A percentile compares a stretch with the other conserved stretches of the same genome.
Conservation (phyloP, 1,140 invertebrate species). For the Trissolcus basalis region DNA sequence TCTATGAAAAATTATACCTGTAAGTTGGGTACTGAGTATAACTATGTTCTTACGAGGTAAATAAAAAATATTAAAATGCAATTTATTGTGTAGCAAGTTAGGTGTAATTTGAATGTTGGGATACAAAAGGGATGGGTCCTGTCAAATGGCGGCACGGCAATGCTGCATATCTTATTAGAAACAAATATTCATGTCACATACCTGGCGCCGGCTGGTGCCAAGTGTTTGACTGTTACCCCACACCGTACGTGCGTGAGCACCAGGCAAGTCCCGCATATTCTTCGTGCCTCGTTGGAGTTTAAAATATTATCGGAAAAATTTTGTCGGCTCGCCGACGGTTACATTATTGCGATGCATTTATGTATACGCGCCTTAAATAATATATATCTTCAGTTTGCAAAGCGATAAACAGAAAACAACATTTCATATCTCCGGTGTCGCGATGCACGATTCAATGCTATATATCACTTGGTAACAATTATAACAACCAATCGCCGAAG, state of each 20-base stretch:
- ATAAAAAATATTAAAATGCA: no score
- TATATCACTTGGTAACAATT: not conserved
- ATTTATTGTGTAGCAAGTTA: conserved; percentile 19
- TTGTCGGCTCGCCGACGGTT: conserved; percentile 52
- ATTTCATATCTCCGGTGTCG: conserved; percentile 3
- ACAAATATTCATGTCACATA: conserved; percentile 77
- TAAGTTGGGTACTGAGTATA: no score
- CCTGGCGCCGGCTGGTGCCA: conserved; percentile 75
- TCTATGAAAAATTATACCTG: no score
- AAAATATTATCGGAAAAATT: conserved; percentile 61
- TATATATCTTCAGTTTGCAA: conserved; percentile 28
- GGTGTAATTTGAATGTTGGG: conserved; percentile 58
- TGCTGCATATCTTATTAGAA: conserved; percentile 76
- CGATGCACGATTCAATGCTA: not conserved
- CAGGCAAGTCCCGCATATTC: conserved; percentile 57
- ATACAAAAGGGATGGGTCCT: conserved; percentile 22
- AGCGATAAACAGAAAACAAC: conserved; percentile 28
- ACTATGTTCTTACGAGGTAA: no score
- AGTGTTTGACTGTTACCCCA: conserved; percentile 75
- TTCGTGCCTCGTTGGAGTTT: conserved; percentile 60
- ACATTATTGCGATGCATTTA: conserved; percentile 46
- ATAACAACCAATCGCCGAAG: conserved; percentile 35
- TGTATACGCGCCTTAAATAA: conserved; percentile 34
- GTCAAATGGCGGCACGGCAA: conserved; percentile 68
- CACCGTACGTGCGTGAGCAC: conserved; percentile 59